phyloP scores from a whole-genome alignment of 2,113 vertebrate genomes.

The Burhinus oedicnemus region DNA sequence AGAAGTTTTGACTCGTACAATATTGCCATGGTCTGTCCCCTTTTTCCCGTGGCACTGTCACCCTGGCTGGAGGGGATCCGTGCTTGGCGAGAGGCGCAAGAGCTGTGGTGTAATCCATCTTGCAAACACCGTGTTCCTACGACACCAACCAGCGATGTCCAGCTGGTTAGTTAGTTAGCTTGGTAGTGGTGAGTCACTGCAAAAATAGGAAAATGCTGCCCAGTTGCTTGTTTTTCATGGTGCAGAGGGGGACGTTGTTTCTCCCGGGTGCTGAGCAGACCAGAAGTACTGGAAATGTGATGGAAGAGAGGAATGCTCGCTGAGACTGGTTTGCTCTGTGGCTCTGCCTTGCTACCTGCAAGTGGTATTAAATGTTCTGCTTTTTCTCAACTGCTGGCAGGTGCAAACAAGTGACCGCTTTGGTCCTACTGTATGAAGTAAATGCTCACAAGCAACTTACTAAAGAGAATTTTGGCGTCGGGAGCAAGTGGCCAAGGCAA shows the following conservation, averaged over 20 bases:
- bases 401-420: background rate
- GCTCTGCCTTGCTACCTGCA: background rate
- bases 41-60: background rate
- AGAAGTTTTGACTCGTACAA: background rate
- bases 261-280: background rate
- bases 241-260: background rate
- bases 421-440: background rate
- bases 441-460: background rate
- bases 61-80: background rate
- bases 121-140: background rate
- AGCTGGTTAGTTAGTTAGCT: background rate
- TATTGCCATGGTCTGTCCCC: background rate
- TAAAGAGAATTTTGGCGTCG: background rate
- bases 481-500: background rate
- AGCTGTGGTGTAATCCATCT: background rate
- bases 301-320: background rate
- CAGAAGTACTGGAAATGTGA: background rate
- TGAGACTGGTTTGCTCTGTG: background rate
- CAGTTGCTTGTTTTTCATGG: background rate
- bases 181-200: background rate
- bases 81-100: background rate
- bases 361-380: background rate
- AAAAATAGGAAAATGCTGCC: background rate
- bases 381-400: background rate
- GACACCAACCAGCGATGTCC: fast-evolving